Conservation (phyloP, 2,797 vertebrate species). For the Sorex maritimensis region DNA sequence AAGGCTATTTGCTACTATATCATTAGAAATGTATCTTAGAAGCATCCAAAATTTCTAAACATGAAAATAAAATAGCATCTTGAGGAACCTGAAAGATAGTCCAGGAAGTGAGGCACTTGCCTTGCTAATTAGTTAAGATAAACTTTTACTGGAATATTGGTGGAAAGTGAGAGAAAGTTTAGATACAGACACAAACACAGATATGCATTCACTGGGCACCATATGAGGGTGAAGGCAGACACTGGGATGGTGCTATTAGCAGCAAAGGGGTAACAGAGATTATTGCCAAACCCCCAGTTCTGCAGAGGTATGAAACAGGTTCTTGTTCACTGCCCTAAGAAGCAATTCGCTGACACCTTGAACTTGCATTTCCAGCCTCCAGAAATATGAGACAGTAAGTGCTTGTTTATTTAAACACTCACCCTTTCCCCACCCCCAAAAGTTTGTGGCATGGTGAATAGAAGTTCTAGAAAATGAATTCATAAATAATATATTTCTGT, state of each 20-base stretch:
- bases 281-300: neutral
- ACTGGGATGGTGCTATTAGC: rapidly evolving
- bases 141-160: neutral
- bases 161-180: neutral
- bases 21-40: neutral
- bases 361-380: neutral
- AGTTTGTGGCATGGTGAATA: neutral
- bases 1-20: neutral
- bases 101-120: too few relatives aligned
- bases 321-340: neutral
- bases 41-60: neutral
- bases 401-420: too few relatives aligned
- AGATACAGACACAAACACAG: neutral
- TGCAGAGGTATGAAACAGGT: too few relatives aligned
- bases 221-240: neutral
- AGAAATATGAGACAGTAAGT: neutral
- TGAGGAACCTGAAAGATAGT: too few relatives aligned
- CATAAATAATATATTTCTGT: neutral
- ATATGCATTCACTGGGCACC: too few relatives aligned
- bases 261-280: neutral
- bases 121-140: too few relatives aligned
- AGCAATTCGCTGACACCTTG: neutral
- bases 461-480: neutral
- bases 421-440: neutral
- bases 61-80: neutral